phyloP scores from a whole-genome alignment of 2,888 invertebrate genomes.

The Dysmachus trigonus region DNA sequence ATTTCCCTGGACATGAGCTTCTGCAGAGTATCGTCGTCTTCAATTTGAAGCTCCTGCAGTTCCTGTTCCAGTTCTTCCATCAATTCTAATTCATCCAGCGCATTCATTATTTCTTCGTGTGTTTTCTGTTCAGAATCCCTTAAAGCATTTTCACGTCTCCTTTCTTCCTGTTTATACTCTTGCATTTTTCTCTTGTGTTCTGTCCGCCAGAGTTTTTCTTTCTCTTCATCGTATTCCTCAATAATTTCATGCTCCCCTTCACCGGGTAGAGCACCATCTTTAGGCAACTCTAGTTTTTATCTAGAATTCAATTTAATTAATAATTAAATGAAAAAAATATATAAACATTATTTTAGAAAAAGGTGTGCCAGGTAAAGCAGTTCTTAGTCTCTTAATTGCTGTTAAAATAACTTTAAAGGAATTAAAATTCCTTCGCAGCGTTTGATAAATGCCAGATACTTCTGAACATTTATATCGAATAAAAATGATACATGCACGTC shows the following conservation, averaged over 20 bases:
- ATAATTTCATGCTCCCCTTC: constrained; percentile 72
- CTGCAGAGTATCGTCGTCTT: constrained; percentile 54
- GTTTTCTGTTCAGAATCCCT: not conserved
- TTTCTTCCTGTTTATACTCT: constrained; percentile 63
- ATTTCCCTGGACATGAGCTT: constrained; percentile 57
- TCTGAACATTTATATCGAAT: too few species aligned
- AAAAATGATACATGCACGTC: too few species aligned
- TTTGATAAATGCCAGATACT: too few species aligned
- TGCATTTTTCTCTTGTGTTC: constrained; percentile 66
- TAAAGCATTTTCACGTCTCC: constrained; percentile 44
- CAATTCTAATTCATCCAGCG: constrained; percentile 58
- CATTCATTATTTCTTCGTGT: constrained; percentile 53
- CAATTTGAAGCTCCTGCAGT: constrained; percentile 52
- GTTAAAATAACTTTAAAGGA: too few species aligned
- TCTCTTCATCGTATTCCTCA: constrained; percentile 75
- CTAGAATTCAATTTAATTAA: constrained; percentile 60
- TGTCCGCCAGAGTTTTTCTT: constrained; percentile 75
- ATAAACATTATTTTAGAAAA: too few species aligned
- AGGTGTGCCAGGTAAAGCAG: too few species aligned
- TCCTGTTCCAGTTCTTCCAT: constrained; percentile 56
- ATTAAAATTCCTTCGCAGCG: too few species aligned
- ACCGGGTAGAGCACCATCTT: constrained; percentile 66
- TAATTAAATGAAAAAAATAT: too few species aligned
- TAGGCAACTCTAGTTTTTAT: constrained; percentile 70
- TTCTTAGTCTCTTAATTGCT: too few species aligned